Evolutionary conservation across 2,113 vertebrate species (phyloP).

Genomic region (Mormoops blainvillei): DNA sequence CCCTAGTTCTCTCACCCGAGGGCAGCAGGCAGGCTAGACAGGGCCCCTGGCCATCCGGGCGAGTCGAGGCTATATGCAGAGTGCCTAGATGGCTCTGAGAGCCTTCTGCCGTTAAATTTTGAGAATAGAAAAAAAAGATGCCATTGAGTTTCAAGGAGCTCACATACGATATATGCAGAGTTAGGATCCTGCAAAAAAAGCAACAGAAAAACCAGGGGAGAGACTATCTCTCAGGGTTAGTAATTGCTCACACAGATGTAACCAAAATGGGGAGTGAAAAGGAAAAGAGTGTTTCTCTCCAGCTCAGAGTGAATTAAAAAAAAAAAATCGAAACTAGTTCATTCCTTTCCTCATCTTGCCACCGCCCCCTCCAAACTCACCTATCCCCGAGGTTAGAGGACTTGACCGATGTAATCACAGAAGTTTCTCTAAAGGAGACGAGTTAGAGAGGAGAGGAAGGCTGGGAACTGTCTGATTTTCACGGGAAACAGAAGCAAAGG

Average conservation of each 20-base stretch:
- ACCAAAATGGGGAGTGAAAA: neutral
- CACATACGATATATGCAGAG: neutral
- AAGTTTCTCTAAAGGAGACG: neutral
- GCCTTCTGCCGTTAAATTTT: neutral
- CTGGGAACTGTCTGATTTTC: neutral
- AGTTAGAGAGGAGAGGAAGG: neutral
- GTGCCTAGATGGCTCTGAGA: neutral
- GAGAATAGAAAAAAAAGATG: neutral
- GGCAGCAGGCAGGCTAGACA: neutral
- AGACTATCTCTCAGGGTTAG: neutral
- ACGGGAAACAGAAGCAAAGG: neutral
- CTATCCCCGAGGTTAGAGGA: neutral
- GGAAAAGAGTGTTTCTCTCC: neutral
- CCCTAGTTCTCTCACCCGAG: neutral
- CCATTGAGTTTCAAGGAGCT: neutral
- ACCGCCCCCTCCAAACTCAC: neutral
- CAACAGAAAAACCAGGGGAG: neutral
- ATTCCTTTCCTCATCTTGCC: neutral
- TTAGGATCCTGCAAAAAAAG: neutral
- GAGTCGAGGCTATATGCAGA: neutral
- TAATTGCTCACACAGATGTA: neutral
- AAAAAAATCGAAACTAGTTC: neutral
- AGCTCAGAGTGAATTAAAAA: neutral
- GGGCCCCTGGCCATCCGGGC: fast-evolving
- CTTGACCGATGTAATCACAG: neutral